A percentile compares a stretch with the other conserved stretches of the same genome.
phyloP scores from a whole-genome alignment of 2,797 vertebrate genomes.

The Cygnus olor region DNA sequence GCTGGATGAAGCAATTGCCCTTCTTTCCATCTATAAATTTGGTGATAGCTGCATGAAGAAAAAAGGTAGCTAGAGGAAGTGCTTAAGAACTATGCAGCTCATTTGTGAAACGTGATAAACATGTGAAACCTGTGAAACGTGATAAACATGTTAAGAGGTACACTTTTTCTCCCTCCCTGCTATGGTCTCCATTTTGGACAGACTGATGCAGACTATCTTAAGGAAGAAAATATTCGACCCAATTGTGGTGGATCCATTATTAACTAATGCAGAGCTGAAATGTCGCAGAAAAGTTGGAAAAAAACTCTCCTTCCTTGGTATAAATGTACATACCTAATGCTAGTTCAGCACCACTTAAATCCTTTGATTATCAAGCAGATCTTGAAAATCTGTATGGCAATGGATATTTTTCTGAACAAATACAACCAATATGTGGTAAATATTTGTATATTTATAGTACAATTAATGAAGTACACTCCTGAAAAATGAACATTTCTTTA shows the following conservation, averaged over 20 bases:
- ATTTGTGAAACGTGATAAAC: neutral
- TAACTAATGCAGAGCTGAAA: neutral
- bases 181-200: neutral
- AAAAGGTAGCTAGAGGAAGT: neutral
- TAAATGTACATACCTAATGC: neutral
- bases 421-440: neutral
- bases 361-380: neutral
- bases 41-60: neutral
- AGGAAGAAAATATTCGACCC: neutral
- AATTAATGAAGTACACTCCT: neutral
- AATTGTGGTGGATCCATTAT: neutral
- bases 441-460: neutral
- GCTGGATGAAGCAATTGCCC: neutral
- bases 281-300: neutral
- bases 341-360: constrained; percentile 21
- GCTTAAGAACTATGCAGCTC: neutral
- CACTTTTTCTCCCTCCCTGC: neutral
- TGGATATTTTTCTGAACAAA: neutral
- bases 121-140: too few species aligned
- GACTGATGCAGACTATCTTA: neutral
- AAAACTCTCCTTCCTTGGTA: neutral
- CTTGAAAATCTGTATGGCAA: neutral
- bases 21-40: neutral
- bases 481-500: neutral
- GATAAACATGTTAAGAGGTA: neutral